Percentiles rank a stretch among this genome's conserved stretches.
These are phyloP conservation scores for Panonychus citri DNA, from an alignment of 1,140 invertebrate genomes.

Conservation along the genomic window DNA sequence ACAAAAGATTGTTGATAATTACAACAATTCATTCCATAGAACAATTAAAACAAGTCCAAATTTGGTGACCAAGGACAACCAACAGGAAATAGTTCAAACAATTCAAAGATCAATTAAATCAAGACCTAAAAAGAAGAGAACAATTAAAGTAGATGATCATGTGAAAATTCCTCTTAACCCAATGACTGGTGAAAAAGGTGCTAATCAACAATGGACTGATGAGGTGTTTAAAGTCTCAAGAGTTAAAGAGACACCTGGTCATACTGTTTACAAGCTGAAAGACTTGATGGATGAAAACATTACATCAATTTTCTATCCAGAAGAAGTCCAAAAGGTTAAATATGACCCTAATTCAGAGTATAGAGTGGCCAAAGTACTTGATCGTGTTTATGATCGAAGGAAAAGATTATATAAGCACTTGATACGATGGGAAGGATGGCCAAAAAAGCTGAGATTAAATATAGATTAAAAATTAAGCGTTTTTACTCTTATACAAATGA, in stretches of 20 bases:
- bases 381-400: not conserved
- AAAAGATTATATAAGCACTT: not conserved
- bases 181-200: not conserved
- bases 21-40: constrained; percentile 24
- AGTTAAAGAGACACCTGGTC: not conserved
- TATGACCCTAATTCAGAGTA: not conserved
- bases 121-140: no score
- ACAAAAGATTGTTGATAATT: constrained; percentile 19
- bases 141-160: no score
- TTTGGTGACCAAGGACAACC: not conserved
- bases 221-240: not conserved
- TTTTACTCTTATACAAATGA: no score
- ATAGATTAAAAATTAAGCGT: not conserved
- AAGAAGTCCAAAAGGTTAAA: not conserved
- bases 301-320: not conserved
- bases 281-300: not conserved
- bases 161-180: no score
- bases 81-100: no score
- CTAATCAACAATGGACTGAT: not conserved
- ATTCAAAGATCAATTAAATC: no score
- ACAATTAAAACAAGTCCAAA: constrained; percentile 18
- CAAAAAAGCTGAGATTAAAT: not conserved
- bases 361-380: not conserved
- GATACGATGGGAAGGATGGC: not conserved
- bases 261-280: not conserved